These are phyloP conservation scores for Ceuthmochares aereus DNA, from an alignment of 2,113 vertebrate genomes.

Conservation along the genomic window DNA sequence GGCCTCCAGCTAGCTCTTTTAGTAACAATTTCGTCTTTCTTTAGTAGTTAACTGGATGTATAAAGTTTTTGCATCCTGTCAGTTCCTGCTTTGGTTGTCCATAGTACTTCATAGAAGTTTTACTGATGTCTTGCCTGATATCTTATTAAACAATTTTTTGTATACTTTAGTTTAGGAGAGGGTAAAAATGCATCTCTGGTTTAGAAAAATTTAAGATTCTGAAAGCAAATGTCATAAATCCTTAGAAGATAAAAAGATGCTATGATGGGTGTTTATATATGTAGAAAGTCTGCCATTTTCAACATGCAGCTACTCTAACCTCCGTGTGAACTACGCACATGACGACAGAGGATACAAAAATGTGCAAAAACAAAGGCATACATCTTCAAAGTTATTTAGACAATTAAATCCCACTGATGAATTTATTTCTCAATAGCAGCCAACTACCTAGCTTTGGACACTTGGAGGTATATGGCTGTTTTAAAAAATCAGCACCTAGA, in stretches of 20 bases:
- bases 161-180: background rate
- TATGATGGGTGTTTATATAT: background rate
- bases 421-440: background rate
- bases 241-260: background rate
- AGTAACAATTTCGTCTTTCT: background rate
- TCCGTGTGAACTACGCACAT: accelerated
- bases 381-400: background rate
- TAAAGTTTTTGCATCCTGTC: background rate
- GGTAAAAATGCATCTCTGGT: background rate
- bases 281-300: background rate
- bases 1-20: too few species aligned
- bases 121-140: background rate
- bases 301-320: background rate
- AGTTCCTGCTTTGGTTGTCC: background rate
- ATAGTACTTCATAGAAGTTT: background rate
- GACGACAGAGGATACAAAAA: background rate
- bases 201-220: background rate
- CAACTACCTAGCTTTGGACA: background rate
- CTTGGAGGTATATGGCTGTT: background rate
- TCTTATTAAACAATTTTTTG: background rate
- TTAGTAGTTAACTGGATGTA: background rate
- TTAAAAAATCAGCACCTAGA: background rate
- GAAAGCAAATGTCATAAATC: background rate
- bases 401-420: background rate
- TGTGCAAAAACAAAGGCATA: background rate